phyloP scores from a whole-genome alignment of 2,888 invertebrate species.

The Stenichneumon culpator region DNA sequence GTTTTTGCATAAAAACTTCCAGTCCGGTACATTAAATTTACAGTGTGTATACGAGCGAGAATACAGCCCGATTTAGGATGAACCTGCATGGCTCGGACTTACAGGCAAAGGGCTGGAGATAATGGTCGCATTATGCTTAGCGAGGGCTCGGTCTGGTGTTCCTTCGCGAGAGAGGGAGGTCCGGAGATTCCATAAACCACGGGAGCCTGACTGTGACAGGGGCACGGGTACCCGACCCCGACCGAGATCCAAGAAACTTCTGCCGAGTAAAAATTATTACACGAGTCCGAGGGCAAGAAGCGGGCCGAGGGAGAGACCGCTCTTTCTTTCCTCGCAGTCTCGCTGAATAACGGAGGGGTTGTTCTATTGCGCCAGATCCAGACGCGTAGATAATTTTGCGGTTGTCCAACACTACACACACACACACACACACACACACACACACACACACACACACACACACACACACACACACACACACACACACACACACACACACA shows the following conservation, averaged over 20 bases:
- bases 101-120: constrained; percentile 77
- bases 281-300: constrained; percentile 43
- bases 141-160: constrained; percentile 65
- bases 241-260: constrained; percentile 67
- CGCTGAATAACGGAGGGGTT: constrained; percentile 31
- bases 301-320: background rate
- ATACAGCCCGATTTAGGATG: constrained; percentile 32
- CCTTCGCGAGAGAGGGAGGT: constrained; percentile 71
- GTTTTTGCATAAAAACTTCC: no score
- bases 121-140: constrained; percentile 80
- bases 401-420: constrained; percentile 37
- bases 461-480: background rate
- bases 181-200: constrained; percentile 78
- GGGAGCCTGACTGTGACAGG: constrained; percentile 79
- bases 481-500: background rate
- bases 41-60: no score
- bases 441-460: background rate
- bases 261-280: constrained; percentile 61
- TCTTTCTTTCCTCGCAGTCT: constrained; percentile 19
- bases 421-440: background rate
- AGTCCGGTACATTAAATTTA: no score
- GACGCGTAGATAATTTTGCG: constrained; percentile 59
- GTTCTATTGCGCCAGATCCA: constrained; percentile 62
- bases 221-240: constrained; percentile 40
- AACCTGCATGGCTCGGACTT: constrained; percentile 43